Percentiles rank a stretch among this genome's conserved stretches.
Evolutionary conservation across 1,140 invertebrate genomes (phyloP).

Genomic region (Trichomalopsis sarcophagae): DNA sequence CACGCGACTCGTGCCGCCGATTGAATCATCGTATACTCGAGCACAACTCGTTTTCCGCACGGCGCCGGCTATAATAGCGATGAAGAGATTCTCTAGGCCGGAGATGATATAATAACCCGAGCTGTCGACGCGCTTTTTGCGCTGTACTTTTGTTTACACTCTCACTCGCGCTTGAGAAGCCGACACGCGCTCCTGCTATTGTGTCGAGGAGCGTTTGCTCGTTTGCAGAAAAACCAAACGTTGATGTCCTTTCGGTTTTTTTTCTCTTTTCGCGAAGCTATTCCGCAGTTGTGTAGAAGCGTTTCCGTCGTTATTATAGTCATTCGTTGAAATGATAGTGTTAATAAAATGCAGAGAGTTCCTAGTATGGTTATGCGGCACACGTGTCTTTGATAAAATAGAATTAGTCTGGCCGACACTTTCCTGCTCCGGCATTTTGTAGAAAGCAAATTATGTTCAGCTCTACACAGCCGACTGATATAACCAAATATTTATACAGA

Average conservation of each 20-base stretch:
- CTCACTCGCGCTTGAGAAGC: background rate
- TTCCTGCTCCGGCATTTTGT: background rate
- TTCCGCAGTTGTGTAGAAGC: too few relatives aligned
- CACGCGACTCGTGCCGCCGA: background rate
- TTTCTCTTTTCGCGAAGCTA: too few relatives aligned
- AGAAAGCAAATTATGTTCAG: background rate
- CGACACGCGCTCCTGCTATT: background rate
- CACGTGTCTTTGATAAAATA: background rate
- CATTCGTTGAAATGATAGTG: too few relatives aligned
- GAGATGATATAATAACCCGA: background rate
- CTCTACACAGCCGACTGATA: background rate
- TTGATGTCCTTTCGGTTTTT: too few relatives aligned
- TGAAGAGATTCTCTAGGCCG: background rate
- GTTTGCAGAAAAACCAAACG: background rate
- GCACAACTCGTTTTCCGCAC: slow-evolving; percentile 11
- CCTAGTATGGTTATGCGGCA: too few relatives aligned
- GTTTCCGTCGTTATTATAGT: too few relatives aligned
- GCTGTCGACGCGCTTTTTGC: background rate
- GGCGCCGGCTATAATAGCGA: slow-evolving; percentile 8
- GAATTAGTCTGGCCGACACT: background rate
- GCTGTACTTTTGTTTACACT: background rate
- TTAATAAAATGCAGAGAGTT: too few relatives aligned
- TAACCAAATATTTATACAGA: background rate
- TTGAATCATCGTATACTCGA: background rate
- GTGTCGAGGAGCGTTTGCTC: background rate